Base-by-base conservation (phyloP, 2,888 invertebrate genomes). In the Neocrepidodera transversa region DNA sequence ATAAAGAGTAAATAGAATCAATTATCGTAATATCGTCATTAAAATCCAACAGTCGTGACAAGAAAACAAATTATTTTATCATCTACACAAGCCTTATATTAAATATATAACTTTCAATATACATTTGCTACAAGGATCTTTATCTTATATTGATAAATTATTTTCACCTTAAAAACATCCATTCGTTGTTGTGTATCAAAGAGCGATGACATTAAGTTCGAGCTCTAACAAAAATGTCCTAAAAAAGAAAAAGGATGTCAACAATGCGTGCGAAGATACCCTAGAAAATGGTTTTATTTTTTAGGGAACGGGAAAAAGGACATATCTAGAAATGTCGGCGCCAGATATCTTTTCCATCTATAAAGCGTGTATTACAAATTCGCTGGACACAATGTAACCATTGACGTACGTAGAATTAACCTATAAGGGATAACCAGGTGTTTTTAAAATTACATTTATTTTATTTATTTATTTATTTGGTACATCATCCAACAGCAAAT, bases 281-380 rank as follows among this genome's bases (percentile, higher is more conserved):
- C 61, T 64, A 65, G 62, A 66, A 63, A 67, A 61, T 55, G 52
- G 51, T 58, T 65, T 64, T 64, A 63, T 61, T 61, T 63, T 55
- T 47, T 20, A 38, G 49, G 57, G 43, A 18, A 40, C 35, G 40
- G 53, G 60, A 56, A 64, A 62, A 63, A 63, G 57, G 60, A 58
- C 61, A 62, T 56, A 56, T 62, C 60, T 38, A 56, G 64, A 65
- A 65, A 65, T 52, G 68, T 66, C 68, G 66, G 64, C 66, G 66
- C 68, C 68, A 66, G 66, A 68, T 63, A 63, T 60, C 58, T 66
- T 52, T 23, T 14, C 36, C 51, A 26, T 38, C 56, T 47, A 53
- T 51, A 45, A 53, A 54, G 47, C 62, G 58, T 63, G 62, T 59
- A 65, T 65, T 58, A 62, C 62, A 66, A 63, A 64, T 66, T 66